phyloP scores from a whole-genome alignment of 2,113 vertebrate species.

The Casuarius casuarius region DNA sequence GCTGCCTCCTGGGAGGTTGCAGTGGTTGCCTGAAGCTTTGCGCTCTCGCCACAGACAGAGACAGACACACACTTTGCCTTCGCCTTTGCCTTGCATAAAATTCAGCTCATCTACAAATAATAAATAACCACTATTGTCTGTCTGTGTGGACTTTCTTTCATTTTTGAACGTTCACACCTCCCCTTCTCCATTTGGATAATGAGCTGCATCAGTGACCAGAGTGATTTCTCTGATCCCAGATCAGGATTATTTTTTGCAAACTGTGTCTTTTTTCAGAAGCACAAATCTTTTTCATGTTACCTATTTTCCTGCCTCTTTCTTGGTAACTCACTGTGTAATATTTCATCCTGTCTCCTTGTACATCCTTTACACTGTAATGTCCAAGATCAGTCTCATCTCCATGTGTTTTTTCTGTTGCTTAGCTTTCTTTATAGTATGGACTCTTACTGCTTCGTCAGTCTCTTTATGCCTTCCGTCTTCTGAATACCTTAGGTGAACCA shows the following conservation, averaged over 20 bases:
- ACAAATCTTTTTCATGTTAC: neutral
- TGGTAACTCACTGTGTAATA: neutral
- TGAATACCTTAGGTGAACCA: neutral
- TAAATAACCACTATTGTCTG: neutral
- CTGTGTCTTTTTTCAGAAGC: neutral
- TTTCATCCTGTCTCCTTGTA: neutral
- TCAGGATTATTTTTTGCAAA: neutral
- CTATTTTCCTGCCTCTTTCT: neutral
- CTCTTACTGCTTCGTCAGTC: neutral
- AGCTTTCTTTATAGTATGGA: neutral
- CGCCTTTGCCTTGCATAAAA: neutral
- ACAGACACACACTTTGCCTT: neutral
- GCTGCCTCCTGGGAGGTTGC: neutral
- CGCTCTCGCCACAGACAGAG: neutral
- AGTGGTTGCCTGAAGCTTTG: neutral
- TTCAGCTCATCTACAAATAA: neutral
- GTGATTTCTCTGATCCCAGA: neutral
- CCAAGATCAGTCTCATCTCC: neutral
- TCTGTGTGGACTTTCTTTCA: neutral
- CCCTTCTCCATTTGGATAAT: neutral
- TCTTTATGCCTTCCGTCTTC: neutral
- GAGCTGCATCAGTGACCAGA: neutral
- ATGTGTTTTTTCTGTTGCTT: neutral
- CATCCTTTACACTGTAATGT: accelerated
- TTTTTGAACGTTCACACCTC: neutral